Evolutionary conservation across 2,113 vertebrate genomes (phyloP), one percentile per base, ranked within the genome.

Genomic region (Etia nguti): DNA sequence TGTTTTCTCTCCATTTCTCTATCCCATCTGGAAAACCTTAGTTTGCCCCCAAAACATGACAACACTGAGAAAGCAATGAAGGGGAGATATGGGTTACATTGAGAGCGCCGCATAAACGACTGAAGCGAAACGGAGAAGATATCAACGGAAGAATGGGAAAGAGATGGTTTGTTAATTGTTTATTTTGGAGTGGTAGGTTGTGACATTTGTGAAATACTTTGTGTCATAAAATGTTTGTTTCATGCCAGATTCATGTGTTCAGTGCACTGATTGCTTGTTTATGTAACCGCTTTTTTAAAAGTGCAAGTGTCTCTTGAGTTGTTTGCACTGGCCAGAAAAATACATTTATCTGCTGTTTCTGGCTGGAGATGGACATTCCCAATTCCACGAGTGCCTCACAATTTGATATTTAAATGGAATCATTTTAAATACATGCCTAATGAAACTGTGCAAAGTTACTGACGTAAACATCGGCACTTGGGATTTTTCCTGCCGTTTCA

Each of bases 11-110:
- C 82, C 36, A 54, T 68, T 55, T 73, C 80, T 86, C 80, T 55
- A 43, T 11, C 90, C 81, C 94, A 92, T 95, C 94, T 95, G 95
- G 92, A 94, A 94, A 91, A 83, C 89, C 85, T 94, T 95, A 93
- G 68, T 88, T 89, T 36, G 43, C 68, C 82, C 73, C 41, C 26
- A 90, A 88, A 87, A 92, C 89, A 89, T 80, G 84, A 90, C 86
- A 88, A 83, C 81, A 59, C 85, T 56, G 73, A 81, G 56, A 85
- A 55, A 85, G 57, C 22, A 59, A 20, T 2, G 91, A 52, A 24
- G 73, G 52, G 62, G 54, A 60, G 83, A 82, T 68, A 91, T 83
- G 68, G 11, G 79, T 89, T 87, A 80, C 80, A 80, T 3, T 84
- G 79, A 56, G 80, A 88, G 79, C 65, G n/a, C 8, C 75, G 48